Base-by-base conservation (phyloP, 2,888 invertebrate genomes). In the Phaonia tiefii region DNA sequence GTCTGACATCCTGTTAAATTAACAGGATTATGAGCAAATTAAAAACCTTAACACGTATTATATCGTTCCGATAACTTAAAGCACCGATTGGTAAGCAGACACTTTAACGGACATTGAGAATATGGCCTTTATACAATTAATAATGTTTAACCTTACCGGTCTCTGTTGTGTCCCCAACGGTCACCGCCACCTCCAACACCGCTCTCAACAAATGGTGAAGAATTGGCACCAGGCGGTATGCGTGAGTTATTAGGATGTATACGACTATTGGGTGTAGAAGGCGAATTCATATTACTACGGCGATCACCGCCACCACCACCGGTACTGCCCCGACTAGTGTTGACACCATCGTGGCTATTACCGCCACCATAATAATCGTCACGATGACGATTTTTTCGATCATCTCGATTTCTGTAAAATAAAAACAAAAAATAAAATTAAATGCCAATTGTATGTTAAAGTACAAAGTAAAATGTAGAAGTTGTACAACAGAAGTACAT, bases 231-330 rank as follows among this genome's bases (percentile, higher is more conserved):
- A 5, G 86, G 85, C 31, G 86, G 86, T 79, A 85, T 83, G 58
- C 86, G 86, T 65, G 84, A 74, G 79, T 83, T 86, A 77, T 83
- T 84, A 2, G 83, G 83, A 79, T 86, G 84, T 73, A 81, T 46
- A 26, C 89, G 86, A 75, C 84, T 86, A 56, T 85, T 87, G 15
- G 87, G 85, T 22, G 86, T 85, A 5, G 88, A 86, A 5, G 89
- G 88, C 3, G 90, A 88, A 74, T 87, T 88, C 39, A 88, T 85
- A 37, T 91, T 91, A 49, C 91, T 91, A 79, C 92, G 89, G 54
- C 92, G 89, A 71, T 91, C 90, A 65, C 91, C 88, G 20, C 83
- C 80, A 31, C 31, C 31, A 44, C 85, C 83, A 11, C 81, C 80
- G 5, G 77, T 79, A 71, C 78, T 85, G 22, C 80, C 58, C 46